Conservation (phyloP, 2,888 invertebrate species). For the Malachius bipustulatus region DNA sequence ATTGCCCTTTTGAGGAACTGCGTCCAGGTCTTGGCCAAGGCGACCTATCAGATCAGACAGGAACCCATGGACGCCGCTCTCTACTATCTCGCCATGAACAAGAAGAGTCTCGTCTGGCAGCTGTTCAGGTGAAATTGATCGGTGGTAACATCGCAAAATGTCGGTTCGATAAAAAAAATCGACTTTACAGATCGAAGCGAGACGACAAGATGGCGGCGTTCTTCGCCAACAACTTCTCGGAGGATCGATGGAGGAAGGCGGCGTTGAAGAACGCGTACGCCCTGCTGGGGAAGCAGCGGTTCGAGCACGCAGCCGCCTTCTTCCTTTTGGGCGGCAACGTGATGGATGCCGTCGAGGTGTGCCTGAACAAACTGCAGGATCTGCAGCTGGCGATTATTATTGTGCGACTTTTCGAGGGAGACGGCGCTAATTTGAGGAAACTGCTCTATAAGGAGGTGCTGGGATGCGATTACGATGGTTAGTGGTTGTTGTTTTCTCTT, state of each 20-base stretch:
- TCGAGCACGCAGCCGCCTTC: conserved; percentile 97
- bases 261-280: conserved; percentile 98
- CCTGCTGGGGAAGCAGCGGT: conserved; percentile 83
- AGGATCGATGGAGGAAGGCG: conserved; percentile 93
- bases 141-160: no score
- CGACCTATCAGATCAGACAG: conserved; percentile 80
- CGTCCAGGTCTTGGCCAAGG: conserved; percentile 88
- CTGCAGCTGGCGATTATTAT: conserved; percentile 92
- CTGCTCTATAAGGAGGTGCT: conserved; percentile 69
- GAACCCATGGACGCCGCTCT: conserved; percentile 97
- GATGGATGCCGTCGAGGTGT: conserved; percentile 91
- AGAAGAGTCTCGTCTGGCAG: conserved; percentile 93
- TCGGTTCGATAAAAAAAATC: no score
- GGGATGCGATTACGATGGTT: conserved; percentile 54
- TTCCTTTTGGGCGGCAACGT: conserved; percentile 90
- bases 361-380: conserved; percentile 84
- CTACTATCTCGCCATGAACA: conserved; percentile 96
- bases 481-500: no score
- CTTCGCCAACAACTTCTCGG: conserved; percentile 87
- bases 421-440: conserved; percentile 56
- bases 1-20: conserved; percentile 67
- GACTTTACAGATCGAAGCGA: conserved; percentile 54
- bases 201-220: conserved; percentile 91
- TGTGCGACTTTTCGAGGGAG: conserved; percentile 81
- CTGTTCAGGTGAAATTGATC: conserved; percentile 60